phyloP scores from a whole-genome alignment of 2,113 vertebrate species.

The Ictalurus furcatus region DNA sequence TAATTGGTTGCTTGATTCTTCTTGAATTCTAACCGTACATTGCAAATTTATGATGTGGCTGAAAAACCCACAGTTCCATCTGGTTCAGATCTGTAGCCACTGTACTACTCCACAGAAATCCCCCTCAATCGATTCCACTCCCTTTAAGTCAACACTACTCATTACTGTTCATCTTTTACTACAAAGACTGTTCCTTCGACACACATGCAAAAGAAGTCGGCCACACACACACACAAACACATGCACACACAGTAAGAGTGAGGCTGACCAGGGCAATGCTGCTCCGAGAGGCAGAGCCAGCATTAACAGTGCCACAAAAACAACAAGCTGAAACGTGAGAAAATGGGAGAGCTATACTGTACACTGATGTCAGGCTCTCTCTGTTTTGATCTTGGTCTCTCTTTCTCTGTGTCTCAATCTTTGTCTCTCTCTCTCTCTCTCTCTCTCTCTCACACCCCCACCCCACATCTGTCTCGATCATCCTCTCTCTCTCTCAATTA shows the following conservation, averaged over 20 bases:
- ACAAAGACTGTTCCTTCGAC: conserved; percentile 35
- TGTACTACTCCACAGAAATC: conserved; percentile 27
- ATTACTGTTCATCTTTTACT: conserved; percentile 48
- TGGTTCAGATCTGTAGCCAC: conserved; percentile 52
- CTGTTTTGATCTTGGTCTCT: background rate
- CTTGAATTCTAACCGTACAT: background rate
- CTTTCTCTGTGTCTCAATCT: background rate
- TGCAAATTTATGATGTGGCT: conserved; percentile 44
- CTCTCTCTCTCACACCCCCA: background rate
- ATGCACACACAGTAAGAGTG: conserved; percentile 22
- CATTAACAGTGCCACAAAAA: conserved; percentile 54
- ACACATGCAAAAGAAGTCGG: conserved; percentile 17
- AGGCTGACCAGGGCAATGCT: conserved; percentile 58
- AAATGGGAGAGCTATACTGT: background rate
- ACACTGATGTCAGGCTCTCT: background rate
- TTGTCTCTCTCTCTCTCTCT: no score
- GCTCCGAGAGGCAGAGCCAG: conserved; percentile 50
- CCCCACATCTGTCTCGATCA: background rate
- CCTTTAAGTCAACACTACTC: conserved; percentile 45
- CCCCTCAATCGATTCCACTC: conserved; percentile 25
- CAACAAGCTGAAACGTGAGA: conserved; percentile 61
- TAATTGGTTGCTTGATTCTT: background rate
- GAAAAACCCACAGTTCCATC: conserved; percentile 40
- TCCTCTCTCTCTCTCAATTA: background rate
- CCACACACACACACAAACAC: background rate